Base-by-base conservation (phyloP, 2,113 vertebrate genomes). In the Marcusenius ussheri region DNA sequence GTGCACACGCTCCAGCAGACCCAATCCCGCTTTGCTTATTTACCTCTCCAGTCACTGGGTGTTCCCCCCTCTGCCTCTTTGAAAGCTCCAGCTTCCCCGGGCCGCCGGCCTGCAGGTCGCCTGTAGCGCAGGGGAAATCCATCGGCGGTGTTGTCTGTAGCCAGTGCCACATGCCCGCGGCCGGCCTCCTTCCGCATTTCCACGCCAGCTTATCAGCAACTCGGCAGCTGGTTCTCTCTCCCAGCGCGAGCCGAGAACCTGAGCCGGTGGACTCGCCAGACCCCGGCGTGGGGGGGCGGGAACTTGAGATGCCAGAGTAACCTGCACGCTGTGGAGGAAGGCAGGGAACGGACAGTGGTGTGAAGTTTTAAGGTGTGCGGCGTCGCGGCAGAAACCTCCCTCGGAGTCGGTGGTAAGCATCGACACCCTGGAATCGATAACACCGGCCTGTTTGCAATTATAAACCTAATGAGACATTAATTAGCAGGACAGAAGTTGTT, bases 391-490 rank as follows among this genome's bases (percentile, higher is more conserved):
- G 27, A n/a, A 47, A 3, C 3, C 21, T 62, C 11, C 21, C 47
- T 42, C n/a, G 9, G 17, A 15, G 17, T 74, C 62, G n/a, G 49
- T 35, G 50, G 5, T 86, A 9, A 62, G 15, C 53, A 45, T 88
- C 19, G 35, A 88, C 84, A 10, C 86, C 50, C 47, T 51, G 8
- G n/a, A 50, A 27, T 90, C 47, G 31, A 11, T 85, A 45, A 58
- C n/a, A n/a, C 58, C 24, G 1, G 45, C 31, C n/a, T 70, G 62
- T 88, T 89, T 89, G 87, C 80, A 91, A 91, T 91, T 90, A 90
- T 85, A 58, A 15, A 66, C 85, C 88, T 91, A 93, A 92, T 95
- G 93, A 93, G 88, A 88, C 83, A 90, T 93, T 92, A 91, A 93
- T 95, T 91, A 93, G 91, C 83, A 91, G 92, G 39, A 39, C 87